These are phyloP conservation scores for Heliconius eleuchia DNA, from an alignment of 1,140 invertebrate genomes.

Conservation along the genomic window DNA sequence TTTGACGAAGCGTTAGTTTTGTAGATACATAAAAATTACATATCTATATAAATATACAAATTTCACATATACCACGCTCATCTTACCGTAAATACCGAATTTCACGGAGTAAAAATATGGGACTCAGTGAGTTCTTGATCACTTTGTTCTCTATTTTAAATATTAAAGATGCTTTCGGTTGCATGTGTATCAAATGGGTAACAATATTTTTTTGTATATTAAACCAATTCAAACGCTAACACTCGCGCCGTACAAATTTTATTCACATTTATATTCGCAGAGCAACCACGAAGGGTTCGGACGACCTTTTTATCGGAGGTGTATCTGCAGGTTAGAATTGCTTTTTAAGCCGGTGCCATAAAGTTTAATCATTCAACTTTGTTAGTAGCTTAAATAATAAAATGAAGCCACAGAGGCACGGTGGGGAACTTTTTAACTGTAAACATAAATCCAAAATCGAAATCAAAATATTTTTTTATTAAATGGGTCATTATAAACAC, in stretches of 20 bases:
- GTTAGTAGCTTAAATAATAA: constrained; percentile 15
- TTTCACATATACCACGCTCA: too few species aligned
- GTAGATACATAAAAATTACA: too few species aligned
- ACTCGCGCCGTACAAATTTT: neutral
- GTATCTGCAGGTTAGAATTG: constrained; percentile 39
- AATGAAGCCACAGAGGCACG: neutral
- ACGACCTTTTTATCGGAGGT: constrained; percentile 52
- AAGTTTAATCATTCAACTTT: constrained; percentile 23
- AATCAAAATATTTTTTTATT: too few species aligned
- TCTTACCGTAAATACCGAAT: too few species aligned
- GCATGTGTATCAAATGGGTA: too few species aligned
- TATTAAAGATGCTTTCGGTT: neutral
- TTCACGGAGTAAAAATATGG: too few species aligned
- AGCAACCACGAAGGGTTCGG: constrained; percentile 40
- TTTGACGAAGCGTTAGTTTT: too few species aligned
- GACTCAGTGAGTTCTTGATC: neutral
- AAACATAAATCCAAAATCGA: too few species aligned
- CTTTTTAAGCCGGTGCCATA: constrained; percentile 46
- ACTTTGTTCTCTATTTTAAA: neutral
- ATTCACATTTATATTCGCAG: constrained; percentile 53
- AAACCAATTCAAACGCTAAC: neutral
- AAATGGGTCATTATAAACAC: too few species aligned
- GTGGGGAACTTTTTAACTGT: too few species aligned
- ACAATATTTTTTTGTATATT: neutral
- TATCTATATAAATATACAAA: too few species aligned